phyloP scores from a whole-genome alignment of 1,140 invertebrate species.

The Cephus cinctus region DNA sequence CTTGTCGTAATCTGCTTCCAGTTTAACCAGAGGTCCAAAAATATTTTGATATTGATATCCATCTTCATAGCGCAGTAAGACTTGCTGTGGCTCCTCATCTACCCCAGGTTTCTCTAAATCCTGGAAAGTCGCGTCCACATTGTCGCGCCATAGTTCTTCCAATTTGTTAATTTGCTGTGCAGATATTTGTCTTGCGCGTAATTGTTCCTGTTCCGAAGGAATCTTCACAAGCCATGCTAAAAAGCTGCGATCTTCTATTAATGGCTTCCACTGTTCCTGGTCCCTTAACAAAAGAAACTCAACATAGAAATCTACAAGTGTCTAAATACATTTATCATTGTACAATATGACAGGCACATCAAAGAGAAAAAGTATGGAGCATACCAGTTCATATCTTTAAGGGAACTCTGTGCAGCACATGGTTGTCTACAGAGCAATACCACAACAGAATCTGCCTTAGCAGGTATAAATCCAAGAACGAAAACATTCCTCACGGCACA shows the following conservation, averaged over 20 bases:
- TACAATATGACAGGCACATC: not conserved
- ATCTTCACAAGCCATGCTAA: slow-evolving; percentile 96
- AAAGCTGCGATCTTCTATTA: slow-evolving; percentile 95
- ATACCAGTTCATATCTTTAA: slow-evolving; percentile 98
- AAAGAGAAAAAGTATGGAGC: slow-evolving; percentile 15
- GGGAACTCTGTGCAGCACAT: slow-evolving; percentile 92
- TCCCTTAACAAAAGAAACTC: slow-evolving; percentile 66
- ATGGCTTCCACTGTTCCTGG: slow-evolving; percentile 97
- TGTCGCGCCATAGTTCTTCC: slow-evolving; percentile 99
- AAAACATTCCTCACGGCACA: slow-evolving; percentile 98
- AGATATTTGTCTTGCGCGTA: slow-evolving; percentile 91
- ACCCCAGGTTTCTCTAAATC: slow-evolving; percentile 97
- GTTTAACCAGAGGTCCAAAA: slow-evolving; percentile 94
- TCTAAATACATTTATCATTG: slow-evolving; percentile 7
- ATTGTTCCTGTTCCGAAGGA: slow-evolving; percentile 92
- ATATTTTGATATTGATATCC: slow-evolving; percentile 99
- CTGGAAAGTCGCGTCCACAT: slow-evolving; percentile 95
- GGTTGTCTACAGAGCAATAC: slow-evolving; percentile 96
- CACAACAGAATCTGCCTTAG: slow-evolving; percentile 99
- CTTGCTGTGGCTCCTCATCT: slow-evolving; percentile 96
- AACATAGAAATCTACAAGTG: too few species aligned
- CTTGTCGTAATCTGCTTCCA: slow-evolving; percentile 99
- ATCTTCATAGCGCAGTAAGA: slow-evolving; percentile 92
- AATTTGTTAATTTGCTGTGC: slow-evolving; percentile 96
- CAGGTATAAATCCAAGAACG: slow-evolving; percentile 97